Evolutionary conservation across 2,113 vertebrate genomes (phyloP).

Genomic region (Melanocharis versteri): DNA sequence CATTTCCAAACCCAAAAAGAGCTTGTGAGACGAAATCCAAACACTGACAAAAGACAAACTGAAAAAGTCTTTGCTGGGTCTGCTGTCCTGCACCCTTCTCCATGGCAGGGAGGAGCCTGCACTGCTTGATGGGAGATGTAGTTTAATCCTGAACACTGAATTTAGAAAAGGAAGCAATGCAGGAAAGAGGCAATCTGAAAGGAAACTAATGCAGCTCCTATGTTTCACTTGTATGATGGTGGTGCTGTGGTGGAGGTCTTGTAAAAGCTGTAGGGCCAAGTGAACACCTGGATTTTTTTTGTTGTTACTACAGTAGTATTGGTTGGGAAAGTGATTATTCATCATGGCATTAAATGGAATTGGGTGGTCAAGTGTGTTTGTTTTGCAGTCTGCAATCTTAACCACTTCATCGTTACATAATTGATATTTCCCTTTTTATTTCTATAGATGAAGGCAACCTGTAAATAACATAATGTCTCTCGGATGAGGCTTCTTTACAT

Average conservation of each 20-base stretch:
- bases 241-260: neutral
- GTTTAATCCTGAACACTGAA: neutral
- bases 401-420: neutral
- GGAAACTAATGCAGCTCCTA: neutral
- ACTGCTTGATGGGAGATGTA: neutral
- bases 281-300: neutral
- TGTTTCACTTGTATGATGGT: rapidly evolving
- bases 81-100: neutral
- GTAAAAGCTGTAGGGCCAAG: neutral
- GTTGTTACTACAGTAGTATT: neutral
- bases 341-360: neutral
- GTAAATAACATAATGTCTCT: neutral
- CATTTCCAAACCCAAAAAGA: neutral
- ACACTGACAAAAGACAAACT: neutral
- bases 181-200: neutral
- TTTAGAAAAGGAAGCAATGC: neutral
- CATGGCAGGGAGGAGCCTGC: neutral
- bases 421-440: neutral
- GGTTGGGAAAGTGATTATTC: neutral
- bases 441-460: neutral
- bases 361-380: neutral
- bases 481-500: neutral
- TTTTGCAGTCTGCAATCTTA: neutral
- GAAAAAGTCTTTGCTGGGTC: neutral
- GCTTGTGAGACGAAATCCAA: neutral